Conservation (phyloP, 2,113 vertebrate species). For the Scopus umbretta region DNA sequence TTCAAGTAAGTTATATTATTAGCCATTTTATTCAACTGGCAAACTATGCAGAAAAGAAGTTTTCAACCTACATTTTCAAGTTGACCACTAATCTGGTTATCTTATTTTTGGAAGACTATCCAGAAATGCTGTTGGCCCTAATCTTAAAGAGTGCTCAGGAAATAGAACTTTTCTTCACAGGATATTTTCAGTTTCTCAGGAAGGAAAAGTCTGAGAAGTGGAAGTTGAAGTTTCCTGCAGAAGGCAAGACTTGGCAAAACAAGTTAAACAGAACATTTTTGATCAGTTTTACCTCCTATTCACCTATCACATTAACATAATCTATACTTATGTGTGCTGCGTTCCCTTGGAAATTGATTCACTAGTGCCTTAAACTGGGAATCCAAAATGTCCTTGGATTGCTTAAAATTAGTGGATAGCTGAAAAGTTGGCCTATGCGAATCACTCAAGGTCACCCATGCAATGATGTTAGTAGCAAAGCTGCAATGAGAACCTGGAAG, state of each 20-base stretch:
- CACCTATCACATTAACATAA: neutral
- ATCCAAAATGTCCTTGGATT: neutral
- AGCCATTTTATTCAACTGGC: neutral
- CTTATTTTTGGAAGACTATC: neutral
- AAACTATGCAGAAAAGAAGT: neutral
- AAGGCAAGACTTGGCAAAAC: neutral
- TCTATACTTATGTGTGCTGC: neutral
- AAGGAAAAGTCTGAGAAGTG: neutral
- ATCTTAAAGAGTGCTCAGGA: neutral
- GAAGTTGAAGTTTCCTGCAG: neutral
- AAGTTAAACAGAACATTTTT: neutral
- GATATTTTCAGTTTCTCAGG: neutral
- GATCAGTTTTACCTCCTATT: neutral
- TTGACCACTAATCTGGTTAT: neutral
- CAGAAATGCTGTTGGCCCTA: neutral
- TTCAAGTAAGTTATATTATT: neutral
- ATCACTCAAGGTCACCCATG: neutral
- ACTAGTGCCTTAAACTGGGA: neutral
- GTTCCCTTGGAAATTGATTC: neutral
- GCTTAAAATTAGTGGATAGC: neutral
- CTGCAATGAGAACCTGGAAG: neutral
- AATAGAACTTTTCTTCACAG: neutral
- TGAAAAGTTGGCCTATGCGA: neutral
- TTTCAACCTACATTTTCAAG: neutral
- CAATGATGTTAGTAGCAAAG: slow-evolving; percentile 11